Evolutionary conservation across 2,797 vertebrate genomes (phyloP).

Genomic region (Anguilla pacifica): DNA sequence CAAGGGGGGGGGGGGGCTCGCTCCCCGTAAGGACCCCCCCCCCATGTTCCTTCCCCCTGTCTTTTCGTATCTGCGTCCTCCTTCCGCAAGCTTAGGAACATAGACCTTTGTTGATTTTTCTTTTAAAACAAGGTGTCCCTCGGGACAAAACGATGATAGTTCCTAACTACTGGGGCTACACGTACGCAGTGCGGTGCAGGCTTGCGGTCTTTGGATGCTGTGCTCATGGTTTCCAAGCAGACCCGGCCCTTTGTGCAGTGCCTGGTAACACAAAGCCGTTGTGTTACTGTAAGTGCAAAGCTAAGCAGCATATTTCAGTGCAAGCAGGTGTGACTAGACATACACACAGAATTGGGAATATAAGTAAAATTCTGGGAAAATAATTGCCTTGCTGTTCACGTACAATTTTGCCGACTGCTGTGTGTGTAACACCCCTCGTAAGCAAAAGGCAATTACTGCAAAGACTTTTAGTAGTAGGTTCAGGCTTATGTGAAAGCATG

Average conservation of each 20-base stretch:
- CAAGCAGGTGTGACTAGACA: background rate
- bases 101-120: no score
- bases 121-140: background rate
- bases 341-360: slow-evolving; percentile 57
- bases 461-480: background rate
- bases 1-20: slow-evolving; percentile 31
- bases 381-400: background rate
- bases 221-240: background rate
- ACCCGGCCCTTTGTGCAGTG: background rate
- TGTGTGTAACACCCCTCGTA: no score
- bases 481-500: background rate
- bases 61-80: background rate
- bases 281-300: background rate
- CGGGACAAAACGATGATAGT: background rate
- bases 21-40: background rate
- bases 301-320: background rate
- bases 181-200: background rate
- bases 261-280: background rate
- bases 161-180: background rate
- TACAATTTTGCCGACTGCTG: no score
- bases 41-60: background rate
- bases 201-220: background rate
- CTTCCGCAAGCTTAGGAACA: background rate
- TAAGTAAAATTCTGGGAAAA: slow-evolving; percentile 45
- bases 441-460: no score